These are phyloP conservation scores for Megaptera novaeangliae DNA, from an alignment of 2,113 vertebrate species.

Conservation along the genomic window DNA sequence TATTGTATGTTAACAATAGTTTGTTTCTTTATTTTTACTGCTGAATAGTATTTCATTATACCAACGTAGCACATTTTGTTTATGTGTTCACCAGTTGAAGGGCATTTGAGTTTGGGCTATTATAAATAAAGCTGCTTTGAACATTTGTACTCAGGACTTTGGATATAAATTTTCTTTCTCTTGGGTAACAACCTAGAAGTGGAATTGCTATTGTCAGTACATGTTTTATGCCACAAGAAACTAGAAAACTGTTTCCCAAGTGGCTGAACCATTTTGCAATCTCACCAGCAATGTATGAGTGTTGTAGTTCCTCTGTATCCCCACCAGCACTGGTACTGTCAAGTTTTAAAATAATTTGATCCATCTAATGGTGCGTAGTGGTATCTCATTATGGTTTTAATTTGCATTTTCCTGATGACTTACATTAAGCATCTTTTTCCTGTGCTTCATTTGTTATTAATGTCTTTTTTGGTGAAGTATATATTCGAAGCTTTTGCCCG, in stretches of 20 bases:
- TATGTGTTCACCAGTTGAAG: not conserved
- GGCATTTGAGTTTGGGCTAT: not conserved
- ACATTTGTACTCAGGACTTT: not conserved
- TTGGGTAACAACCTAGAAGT: not conserved
- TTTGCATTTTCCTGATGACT: not conserved
- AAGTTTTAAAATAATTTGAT: not conserved
- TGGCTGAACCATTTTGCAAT: not conserved
- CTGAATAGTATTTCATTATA: not conserved
- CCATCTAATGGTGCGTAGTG: not conserved
- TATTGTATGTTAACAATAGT: not conserved
- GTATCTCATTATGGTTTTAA: not conserved
- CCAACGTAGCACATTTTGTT: not conserved
- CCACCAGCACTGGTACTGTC: not conserved
- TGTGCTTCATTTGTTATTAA: not conserved
- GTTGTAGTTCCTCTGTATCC: not conserved
- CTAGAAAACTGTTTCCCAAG: not conserved
- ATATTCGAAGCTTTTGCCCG: not conserved
- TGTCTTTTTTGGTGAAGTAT: not conserved
- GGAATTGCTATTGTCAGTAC: not conserved
- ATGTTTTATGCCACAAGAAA: not conserved
- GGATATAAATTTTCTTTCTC: not conserved
- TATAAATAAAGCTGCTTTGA: not conserved
- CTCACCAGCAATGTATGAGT: not conserved
- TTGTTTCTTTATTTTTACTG: not conserved
- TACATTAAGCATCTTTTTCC: not conserved